A percentile compares a stretch with the other conserved stretches of the same genome.
Conservation (phyloP, 92 coral and sea anemone species). For the Parazoanthus atlanticus region DNA sequence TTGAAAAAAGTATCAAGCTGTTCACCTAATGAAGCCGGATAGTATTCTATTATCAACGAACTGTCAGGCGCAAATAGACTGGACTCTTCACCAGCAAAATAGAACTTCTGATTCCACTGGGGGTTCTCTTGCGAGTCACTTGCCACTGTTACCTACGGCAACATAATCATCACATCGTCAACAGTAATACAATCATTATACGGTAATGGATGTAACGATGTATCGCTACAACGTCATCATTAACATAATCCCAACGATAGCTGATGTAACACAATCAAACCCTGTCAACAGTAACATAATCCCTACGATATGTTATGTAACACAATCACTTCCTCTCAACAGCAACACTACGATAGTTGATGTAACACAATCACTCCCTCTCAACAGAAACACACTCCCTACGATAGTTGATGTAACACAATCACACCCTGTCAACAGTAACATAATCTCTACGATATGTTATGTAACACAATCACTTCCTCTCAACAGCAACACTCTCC, state of each 20-base stretch:
- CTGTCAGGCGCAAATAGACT: constrained; percentile 67
- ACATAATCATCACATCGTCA: neutral
- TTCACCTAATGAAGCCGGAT: constrained; percentile 78
- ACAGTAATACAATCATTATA: neutral
- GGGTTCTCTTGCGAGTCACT: constrained; percentile 85
- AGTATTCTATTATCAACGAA: constrained; percentile 83
- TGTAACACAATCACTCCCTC: neutral
- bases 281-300: neutral
- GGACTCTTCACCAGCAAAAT: constrained; percentile 69
- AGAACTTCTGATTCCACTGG: constrained; percentile 89
- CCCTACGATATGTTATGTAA: neutral
- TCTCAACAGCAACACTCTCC: neutral
- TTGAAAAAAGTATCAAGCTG: neutral
- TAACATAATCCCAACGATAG: neutral
- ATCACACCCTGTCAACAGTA: neutral
- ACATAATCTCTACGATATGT: neutral
- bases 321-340: neutral
- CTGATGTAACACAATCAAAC: neutral
- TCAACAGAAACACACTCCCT: neutral
- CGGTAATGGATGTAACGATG: neutral
- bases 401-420: neutral
- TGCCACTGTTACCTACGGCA: constrained; percentile 71
- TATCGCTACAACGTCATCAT: neutral
- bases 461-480: neutral
- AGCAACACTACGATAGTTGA: neutral